Conservation (phyloP, 2,113 vertebrate genomes). For the Lophochroa leadbeateri region DNA sequence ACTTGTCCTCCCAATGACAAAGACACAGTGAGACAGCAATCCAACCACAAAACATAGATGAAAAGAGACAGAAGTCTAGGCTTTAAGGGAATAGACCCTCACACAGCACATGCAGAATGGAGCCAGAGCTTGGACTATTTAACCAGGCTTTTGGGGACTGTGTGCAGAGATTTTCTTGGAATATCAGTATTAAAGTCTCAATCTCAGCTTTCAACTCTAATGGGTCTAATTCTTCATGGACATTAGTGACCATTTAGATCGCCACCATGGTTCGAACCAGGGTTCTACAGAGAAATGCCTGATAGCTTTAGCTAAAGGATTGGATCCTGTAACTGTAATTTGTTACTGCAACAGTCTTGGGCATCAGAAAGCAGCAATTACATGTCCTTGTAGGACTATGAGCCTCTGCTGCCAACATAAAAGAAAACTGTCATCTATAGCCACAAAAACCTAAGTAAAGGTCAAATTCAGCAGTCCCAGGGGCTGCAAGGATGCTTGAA, state of each 20-base stretch:
- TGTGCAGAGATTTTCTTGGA: not conserved
- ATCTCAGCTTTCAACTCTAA: not conserved
- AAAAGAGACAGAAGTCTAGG: not conserved
- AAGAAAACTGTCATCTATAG: not conserved
- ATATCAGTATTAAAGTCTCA: not conserved
- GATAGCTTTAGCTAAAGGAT: not conserved
- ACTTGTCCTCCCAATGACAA: not conserved
- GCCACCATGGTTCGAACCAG: not conserved
- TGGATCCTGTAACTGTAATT: not conserved
- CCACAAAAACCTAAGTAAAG: not conserved
- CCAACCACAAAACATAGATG: not conserved
- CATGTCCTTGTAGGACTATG: not conserved
- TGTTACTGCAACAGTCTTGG: not conserved
- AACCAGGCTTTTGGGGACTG: not conserved
- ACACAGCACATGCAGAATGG: not conserved
- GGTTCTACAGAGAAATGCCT: not conserved
- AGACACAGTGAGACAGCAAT: not conserved
- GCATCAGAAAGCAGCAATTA: not conserved
- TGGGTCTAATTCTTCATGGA: too few relatives aligned
- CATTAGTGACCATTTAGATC: not conserved
- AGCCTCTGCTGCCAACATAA: not conserved
- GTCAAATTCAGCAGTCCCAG: not conserved
- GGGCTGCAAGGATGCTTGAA: not conserved
- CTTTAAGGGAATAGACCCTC: not conserved
- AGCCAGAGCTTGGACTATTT: not conserved